phyloP scores from a whole-genome alignment of 2,888 invertebrate genomes.

The Blomia tropicalis region DNA sequence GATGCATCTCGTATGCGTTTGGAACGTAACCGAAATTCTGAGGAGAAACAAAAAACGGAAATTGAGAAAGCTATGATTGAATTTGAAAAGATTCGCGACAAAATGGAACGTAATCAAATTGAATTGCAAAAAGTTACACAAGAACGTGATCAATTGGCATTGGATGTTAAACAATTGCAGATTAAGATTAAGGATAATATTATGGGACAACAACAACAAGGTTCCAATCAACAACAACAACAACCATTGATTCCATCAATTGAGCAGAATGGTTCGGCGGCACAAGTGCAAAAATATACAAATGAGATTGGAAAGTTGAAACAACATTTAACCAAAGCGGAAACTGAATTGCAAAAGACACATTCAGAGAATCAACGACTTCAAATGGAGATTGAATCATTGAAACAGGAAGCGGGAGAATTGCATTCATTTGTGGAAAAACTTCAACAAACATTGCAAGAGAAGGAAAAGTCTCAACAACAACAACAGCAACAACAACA shows the following conservation, averaged over 20 bases:
- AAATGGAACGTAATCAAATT: conserved; percentile 31
- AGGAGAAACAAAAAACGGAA: conserved; percentile 30
- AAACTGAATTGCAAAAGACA: conserved; percentile 31
- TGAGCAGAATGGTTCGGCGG: neutral
- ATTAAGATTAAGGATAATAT: neutral
- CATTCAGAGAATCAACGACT: conserved; percentile 31
- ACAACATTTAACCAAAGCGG: conserved; percentile 31
- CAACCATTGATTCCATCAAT: conserved; percentile 25
- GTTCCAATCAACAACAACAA: conserved; percentile 21
- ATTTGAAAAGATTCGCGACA: conserved; percentile 41
- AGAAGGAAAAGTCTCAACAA: conserved; percentile 5
- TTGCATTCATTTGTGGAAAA: conserved; percentile 25
- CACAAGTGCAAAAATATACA: conserved; percentile 14
- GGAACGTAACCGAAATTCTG: conserved; percentile 45
- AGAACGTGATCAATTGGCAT: conserved; percentile 44
- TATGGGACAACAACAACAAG: conserved; percentile 1
- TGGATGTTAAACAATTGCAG: conserved; percentile 45
- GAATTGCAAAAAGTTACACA: conserved; percentile 29
- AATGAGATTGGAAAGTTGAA: conserved; percentile 30
- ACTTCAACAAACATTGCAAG: conserved; percentile 23
- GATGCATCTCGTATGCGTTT: conserved; percentile 49
- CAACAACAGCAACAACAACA: conserved; percentile 2
- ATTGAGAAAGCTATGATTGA: conserved; percentile 51
- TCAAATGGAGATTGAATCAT: conserved; percentile 31
- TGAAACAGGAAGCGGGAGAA: conserved; percentile 31